phyloP scores from a whole-genome alignment of 1,140 invertebrate species.

The Prorops nasuta region DNA sequence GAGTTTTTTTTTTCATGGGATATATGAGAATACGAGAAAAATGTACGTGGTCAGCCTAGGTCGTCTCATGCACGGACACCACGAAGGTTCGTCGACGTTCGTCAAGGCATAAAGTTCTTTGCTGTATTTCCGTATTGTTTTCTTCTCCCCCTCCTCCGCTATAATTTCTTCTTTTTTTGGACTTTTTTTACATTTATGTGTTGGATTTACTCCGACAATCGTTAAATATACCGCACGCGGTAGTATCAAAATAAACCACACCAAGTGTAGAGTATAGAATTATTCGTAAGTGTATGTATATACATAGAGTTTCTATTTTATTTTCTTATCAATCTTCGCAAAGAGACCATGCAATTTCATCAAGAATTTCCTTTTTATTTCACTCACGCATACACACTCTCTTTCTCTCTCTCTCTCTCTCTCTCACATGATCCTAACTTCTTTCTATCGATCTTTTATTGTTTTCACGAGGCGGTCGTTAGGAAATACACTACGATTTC shows the following conservation, averaged over 20 bases:
- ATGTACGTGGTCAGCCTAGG: no score
- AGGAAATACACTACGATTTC: conserved; percentile 51
- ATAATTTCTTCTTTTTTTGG: conserved; percentile 9
- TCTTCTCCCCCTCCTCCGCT: no score
- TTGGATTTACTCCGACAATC: conserved; percentile 34
- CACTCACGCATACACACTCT: conserved; percentile 24
- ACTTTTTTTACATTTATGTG: conserved; percentile 5
- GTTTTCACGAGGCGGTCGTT: conserved; percentile 8
- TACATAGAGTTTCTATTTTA: conserved; percentile 32
- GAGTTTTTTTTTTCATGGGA: no score
- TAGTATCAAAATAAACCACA: conserved; percentile 57
- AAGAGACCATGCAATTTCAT: conserved; percentile 8
- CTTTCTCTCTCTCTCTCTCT: conserved; percentile 12
- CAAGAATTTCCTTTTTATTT: conserved; percentile 19
- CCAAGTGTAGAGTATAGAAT: conserved; percentile 51
- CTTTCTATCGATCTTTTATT: conserved; percentile 6
- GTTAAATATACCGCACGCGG: conserved; percentile 45
- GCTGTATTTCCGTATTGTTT: conserved; percentile 22
- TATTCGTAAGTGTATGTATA: conserved; percentile 48
- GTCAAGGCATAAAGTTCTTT: conserved; percentile 48
- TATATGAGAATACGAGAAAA: no score
- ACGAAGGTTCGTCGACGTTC: conserved; percentile 48
- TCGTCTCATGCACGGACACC: conserved; percentile 3
- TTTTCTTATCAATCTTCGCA: conserved; percentile 6
- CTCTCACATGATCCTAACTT: neutral